Base-by-base conservation (phyloP, 1,140 invertebrate species). In the Mizuhopecten yessoensis region DNA sequence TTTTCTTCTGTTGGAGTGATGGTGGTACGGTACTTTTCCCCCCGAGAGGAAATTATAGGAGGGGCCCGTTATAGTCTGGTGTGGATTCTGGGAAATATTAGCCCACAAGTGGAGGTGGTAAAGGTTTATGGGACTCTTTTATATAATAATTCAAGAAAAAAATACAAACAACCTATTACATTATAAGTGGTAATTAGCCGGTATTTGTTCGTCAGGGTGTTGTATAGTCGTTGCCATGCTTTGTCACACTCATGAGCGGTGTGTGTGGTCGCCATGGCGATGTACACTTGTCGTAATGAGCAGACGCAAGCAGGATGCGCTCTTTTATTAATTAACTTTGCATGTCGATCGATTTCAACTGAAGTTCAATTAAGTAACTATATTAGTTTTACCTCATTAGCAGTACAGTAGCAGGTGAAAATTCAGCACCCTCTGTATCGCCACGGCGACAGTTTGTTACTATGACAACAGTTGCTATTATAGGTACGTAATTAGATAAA, bases 361-460 rank as follows among this genome's bases (percentile, higher is more conserved):
- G 57, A 75, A 75, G 57, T 75, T 75, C 57, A 75, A 29, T 75
- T 75, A 75, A 75, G 57, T 75, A 75, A 75, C 9, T n/a, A 29
- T 75, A 75, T 75, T n/a, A 75, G 57, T 75, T 75, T 75, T 75
- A 75, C 57, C 57, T 75, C 57, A n/a, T 75, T 75, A 45, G 17
- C 17, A 17, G 42, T 45, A 45, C 0, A 7, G n/a, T n/a, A n/a
- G 29, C 57, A 75, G 57, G 57, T 75, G 57, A 75, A 75, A 75
- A 75, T 75, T 75, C 57, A 75, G 1, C 57, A 75, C 57, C 57
- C n/a, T 75, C 57, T 75, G 17, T 75, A 75, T 75, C n/a, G 29
- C 17, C 23, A 75, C 1, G 42, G 17, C 17, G 0, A 45, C 0
- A 75, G 57, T 29, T 75, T 75, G 57, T 75, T 75, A 39, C 57